Base-by-base conservation (phyloP, 2,888 invertebrate genomes). In the Nasonia oneida region DNA sequence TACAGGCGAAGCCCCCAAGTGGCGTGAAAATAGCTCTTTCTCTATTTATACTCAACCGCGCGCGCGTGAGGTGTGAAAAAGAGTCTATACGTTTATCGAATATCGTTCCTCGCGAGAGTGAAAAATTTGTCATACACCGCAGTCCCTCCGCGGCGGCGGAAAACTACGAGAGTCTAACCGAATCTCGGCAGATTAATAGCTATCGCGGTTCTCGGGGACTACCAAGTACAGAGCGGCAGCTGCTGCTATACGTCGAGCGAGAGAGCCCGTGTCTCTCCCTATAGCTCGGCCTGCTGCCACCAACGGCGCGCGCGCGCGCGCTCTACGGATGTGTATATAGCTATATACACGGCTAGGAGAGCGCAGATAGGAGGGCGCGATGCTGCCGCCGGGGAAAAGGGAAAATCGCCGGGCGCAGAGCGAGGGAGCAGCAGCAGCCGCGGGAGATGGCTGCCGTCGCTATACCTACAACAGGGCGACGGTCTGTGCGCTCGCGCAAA, bases 341-440 rank as follows among this genome's bases (percentile, higher is more conserved):
- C 57, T 23, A 18, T 15, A n/a, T n/a, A 29, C 29, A 29, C 1
- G n/a, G 4, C 18, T n/a, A 6, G 0, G 57, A 6, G n/a, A n/a
- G 73, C 47, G 64, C 8, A 29, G 75, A 18, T 29, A 23, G 67
- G 47, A 64, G 78, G 67, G 67, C 64, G 67, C 78, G 5, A 67
- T 47, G 78, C 53, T 18, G 78, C 53, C 84, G 75, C 74, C 81
- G 81, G 76, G 85, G 78, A 77, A 79, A 82, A 79, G 85, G 82
- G 82, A 82, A 82, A 82, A 82, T 82, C 82, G 77, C 73, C 82
- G 79, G 81, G 77, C 50, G 82, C 53, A n/a, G 57, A 61, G 57
- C 37, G 42, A 33, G 67, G 29, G 71, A 42, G 78, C 37, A 23
- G 14, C 23, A 29, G 67, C 37, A 23, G 23, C 23, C 23, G 67